These are phyloP conservation scores for Drosophila murphyi DNA, from an alignment of 1,140 invertebrate genomes.

Conservation along the genomic window DNA sequence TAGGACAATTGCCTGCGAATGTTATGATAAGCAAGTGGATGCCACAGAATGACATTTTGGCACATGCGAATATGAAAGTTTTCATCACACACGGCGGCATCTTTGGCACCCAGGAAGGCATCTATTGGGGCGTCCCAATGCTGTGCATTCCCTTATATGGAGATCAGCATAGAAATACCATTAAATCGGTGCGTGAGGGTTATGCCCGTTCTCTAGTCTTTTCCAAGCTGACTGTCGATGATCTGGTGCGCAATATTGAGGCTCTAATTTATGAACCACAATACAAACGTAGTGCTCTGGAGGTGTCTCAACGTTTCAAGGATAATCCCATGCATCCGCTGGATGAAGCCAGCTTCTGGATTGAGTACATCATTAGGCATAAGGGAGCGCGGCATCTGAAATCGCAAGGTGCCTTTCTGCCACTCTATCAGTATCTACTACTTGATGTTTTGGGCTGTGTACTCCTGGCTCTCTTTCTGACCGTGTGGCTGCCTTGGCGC, in stretches of 20 bases:
- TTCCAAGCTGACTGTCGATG: slow-evolving; percentile 65
- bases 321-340: slow-evolving; percentile 85
- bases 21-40: slow-evolving; percentile 88
- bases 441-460: slow-evolving; percentile 85
- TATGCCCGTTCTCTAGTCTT: slow-evolving; percentile 76
- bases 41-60: slow-evolving; percentile 87
- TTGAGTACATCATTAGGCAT: slow-evolving; percentile 86
- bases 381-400: slow-evolving; percentile 85
- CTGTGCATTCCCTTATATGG: slow-evolving; percentile 88
- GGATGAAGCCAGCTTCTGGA: slow-evolving; percentile 86
- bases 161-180: slow-evolving; percentile 86
- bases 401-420: slow-evolving; percentile 83
- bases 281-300: slow-evolving; percentile 75
- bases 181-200: slow-evolving; percentile 76
- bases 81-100: slow-evolving; percentile 89
- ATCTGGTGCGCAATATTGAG: slow-evolving; percentile 68
- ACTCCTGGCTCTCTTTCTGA: slow-evolving; percentile 44
- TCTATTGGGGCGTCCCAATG: slow-evolving; percentile 88
- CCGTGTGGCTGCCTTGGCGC: slow-evolving; percentile 70
- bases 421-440: slow-evolving; percentile 85
- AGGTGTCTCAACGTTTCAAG: slow-evolving; percentile 82
- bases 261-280: slow-evolving; percentile 71
- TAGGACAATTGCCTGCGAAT: slow-evolving; percentile 85
- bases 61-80: slow-evolving; percentile 86
- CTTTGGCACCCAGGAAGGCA: slow-evolving; percentile 88